Evolutionary conservation across 2,797 vertebrate genomes (phyloP), one percentile per base, ranked within the genome.

Genomic region (Argentina silus): DNA sequence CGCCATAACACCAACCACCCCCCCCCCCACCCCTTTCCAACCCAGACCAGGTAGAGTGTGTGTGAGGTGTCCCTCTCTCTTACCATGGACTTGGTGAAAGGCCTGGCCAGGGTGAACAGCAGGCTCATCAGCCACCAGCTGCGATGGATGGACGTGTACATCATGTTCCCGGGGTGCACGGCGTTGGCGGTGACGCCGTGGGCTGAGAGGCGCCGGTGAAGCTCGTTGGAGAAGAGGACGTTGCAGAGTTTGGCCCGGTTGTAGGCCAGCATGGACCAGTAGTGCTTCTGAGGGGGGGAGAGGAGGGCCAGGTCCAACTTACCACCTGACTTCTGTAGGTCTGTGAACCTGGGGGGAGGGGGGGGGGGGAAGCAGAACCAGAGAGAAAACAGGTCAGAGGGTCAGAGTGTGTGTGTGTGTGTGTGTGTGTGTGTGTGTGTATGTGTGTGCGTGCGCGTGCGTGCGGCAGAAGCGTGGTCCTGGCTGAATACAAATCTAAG

Each of bases 71-170:
- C 23, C 7, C 47, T 74, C 75, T 72, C 0, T 4, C 98, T 94
- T 94, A 99, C 98, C 98, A 98, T 94, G 72, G 97, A 99, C 87
- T 99, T 99, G 87, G 96, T 98, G 91, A 99, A 99, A 15, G 98
- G 98, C 7, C 97, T 92, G 72, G 89, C 96, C 90, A 99, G 87
- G 45, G 90, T 93, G 87, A 98, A 99, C 60, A 99, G 94, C 73
- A 99, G 86, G 7, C 95, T 97, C 89, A 98, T 98, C 78, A 96
- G 78, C 97, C 97, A 98, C 95, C 96, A 99, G 94, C 83, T 94
- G 59, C 90, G 94, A 84, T 98, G 97, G 48, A 99, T 55, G 73
- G 94, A 93, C 1, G 97, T 96, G 81, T 97, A 99, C 88, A 99
- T 97, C 96, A 99, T 93, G 84, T 98, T 98, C 77, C 98, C 98